Percentiles rank a stretch among this genome's conserved stretches.
phyloP scores from a whole-genome alignment of 2,888 invertebrate species.

The Norana najaformis region DNA sequence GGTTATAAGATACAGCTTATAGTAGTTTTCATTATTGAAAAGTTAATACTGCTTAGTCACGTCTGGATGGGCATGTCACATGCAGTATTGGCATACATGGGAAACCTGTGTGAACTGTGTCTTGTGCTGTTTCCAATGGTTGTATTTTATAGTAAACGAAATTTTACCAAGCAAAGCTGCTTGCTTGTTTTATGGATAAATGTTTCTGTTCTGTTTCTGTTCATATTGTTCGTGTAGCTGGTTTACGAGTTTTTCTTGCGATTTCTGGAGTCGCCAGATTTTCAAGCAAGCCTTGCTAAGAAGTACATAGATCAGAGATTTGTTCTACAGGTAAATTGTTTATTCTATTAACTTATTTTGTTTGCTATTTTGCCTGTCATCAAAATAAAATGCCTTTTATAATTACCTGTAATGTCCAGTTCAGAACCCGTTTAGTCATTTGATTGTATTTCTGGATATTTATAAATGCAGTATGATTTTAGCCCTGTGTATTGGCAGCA shows the following conservation, averaged over 20 bases:
- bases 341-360: background rate
- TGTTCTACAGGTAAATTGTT: constrained; percentile 76
- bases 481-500: too few relatives aligned
- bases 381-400: background rate
- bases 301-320: constrained; percentile 93
- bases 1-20: background rate
- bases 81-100: too few relatives aligned
- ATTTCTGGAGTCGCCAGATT: constrained; percentile 69
- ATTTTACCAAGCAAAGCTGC: background rate
- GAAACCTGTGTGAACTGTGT: too few relatives aligned
- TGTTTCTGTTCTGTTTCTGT: background rate
- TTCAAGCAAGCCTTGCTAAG: constrained; percentile 88
- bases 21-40: background rate
- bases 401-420: background rate
- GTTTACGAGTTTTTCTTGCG: constrained; percentile 63
- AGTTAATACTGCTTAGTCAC: background rate
- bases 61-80: background rate
- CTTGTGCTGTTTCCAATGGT: background rate
- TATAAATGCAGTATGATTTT: background rate
- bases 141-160: background rate
- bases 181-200: background rate
- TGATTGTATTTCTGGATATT: background rate
- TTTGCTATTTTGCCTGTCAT: background rate
- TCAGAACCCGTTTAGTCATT: background rate
- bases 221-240: constrained; percentile 56